A percentile compares a stretch with the other conserved stretches of the same genome.
phyloP scores from a whole-genome alignment of 2,797 vertebrate genomes.

The Passerculus sandwichensis region DNA sequence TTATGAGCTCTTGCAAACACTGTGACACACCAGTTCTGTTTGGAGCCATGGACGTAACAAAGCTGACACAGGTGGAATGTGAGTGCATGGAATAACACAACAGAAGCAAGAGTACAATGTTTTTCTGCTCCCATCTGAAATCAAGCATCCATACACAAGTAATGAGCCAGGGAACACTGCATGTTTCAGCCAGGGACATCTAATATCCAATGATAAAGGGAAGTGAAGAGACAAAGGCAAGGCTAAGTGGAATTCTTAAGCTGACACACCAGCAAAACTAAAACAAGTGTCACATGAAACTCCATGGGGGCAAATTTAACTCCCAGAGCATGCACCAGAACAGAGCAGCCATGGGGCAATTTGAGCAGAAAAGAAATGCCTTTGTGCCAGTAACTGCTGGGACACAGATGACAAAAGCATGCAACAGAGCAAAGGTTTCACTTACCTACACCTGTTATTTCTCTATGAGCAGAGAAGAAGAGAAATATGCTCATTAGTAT shows the following conservation, averaged over 20 bases:
- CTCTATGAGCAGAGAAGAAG: constrained; percentile 75
- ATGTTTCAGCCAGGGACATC: constrained; percentile 46
- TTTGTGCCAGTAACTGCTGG: constrained; percentile 48
- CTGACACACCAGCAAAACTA: constrained; percentile 39
- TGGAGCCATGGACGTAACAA: neutral
- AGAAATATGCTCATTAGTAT: constrained; percentile 71
- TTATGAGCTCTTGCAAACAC: neutral
- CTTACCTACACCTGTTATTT: constrained; percentile 79
- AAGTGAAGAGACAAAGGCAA: constrained; percentile 25
- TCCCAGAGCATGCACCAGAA: constrained; percentile 50
- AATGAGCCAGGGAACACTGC: constrained; percentile 25
- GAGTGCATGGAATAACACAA: constrained; percentile 9
- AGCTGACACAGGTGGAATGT: neutral
- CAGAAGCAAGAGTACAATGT: neutral
- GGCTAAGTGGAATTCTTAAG: constrained; percentile 34
- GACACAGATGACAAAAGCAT: constrained; percentile 53
- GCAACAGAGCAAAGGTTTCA: constrained; percentile 44
- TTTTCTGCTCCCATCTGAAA: neutral
- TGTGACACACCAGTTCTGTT: neutral
- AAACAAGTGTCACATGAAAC: constrained; percentile 19
- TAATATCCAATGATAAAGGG: constrained; percentile 10
- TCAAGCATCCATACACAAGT: constrained; percentile 12
- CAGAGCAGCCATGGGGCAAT: neutral
- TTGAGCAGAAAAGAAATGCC: constrained; percentile 15
- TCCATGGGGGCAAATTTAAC: neutral